Base-by-base conservation (phyloP, 2,888 invertebrate genomes). In the Agrenia bidenticulata region DNA sequence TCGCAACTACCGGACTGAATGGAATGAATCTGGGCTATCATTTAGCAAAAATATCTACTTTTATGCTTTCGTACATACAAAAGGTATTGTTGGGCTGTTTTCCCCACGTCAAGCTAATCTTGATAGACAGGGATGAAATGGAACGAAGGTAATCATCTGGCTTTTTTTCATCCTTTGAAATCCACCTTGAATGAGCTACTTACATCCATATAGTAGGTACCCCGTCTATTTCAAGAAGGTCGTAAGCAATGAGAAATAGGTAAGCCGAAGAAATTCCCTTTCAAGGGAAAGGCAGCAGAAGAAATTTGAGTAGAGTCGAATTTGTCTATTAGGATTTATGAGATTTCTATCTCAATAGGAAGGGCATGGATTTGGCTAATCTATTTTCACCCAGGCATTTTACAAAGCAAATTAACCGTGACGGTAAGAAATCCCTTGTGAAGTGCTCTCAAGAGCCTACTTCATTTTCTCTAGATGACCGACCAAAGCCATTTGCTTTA, bases 381-480 rank as follows among this genome's bases (percentile, higher is more conserved):
- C 64, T 69, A 69, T 51, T 66, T 63, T 64, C 71, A 73, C 63
- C 69, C 66, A 69, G 63, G 61, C 73, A 56, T 71, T 71, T 66
- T 71, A 69, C 69, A 68, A 70, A 73, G 56, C 69, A 71, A 73
- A 73, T 73, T 73, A 71, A 73, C 66, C 73, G 69, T 73, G 66
- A 32, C 19, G 27, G 45, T 51, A 56, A 61, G 45, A 45, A 45
- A 49, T 53, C 42, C 24, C 42, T 49, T 41, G 41, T 27, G 19
- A 51, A 51, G 51, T 51, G 21, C 51, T 23, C 51, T 19, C 51
- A 32, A 32, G 32, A 11, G 32, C 32, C 32, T 11, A 51, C 51
- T 51, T 51, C 51, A 51, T 51, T 51, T 51, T 23, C 15, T 45
- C 11, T 32, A 32, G 32, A 32, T 32, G 32, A 32, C 32, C 32